Evolutionary conservation across 2,797 vertebrate species (phyloP).

Genomic region (Pangasius macronema): DNA sequence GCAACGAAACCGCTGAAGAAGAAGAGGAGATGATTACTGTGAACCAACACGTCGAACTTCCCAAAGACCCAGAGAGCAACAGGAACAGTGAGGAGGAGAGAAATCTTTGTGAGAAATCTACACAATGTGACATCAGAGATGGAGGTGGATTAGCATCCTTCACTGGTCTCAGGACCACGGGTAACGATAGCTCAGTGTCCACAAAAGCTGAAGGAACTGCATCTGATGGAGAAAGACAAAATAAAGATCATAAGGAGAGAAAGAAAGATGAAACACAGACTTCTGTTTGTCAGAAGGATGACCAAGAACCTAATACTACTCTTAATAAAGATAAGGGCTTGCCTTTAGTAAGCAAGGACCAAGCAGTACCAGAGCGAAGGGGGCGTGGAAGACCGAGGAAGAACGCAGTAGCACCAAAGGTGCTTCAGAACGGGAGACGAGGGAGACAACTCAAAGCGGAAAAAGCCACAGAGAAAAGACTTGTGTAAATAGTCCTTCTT

Average conservation of each 20-base stretch:
- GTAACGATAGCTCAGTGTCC: background rate
- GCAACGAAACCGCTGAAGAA: background rate
- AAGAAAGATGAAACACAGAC: background rate
- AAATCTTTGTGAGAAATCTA: background rate
- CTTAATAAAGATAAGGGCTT: background rate
- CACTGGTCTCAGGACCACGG: background rate
- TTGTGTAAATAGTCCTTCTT: background rate
- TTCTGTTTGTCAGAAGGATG: background rate
- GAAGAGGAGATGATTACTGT: constrained; percentile 18
- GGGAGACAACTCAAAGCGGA: constrained; percentile 65
- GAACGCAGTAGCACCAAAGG: background rate
- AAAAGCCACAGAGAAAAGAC: constrained; percentile 28
- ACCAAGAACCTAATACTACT: background rate
- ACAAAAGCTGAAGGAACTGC: constrained; percentile 33
- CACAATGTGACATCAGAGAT: background rate
- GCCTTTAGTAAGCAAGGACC: background rate
- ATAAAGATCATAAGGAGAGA: constrained; percentile 44
- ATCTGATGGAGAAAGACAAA: constrained; percentile 40
- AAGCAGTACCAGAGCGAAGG: constrained; percentile 40
- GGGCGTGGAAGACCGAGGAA: constrained; percentile 53
- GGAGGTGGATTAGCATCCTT: background rate
- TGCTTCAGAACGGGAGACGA: background rate
- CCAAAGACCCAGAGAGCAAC: background rate
- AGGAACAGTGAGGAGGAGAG: constrained; percentile 4
- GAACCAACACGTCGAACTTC: background rate